Conservation (phyloP, 2,113 vertebrate genomes). For the Cephalophus harveyi region DNA sequence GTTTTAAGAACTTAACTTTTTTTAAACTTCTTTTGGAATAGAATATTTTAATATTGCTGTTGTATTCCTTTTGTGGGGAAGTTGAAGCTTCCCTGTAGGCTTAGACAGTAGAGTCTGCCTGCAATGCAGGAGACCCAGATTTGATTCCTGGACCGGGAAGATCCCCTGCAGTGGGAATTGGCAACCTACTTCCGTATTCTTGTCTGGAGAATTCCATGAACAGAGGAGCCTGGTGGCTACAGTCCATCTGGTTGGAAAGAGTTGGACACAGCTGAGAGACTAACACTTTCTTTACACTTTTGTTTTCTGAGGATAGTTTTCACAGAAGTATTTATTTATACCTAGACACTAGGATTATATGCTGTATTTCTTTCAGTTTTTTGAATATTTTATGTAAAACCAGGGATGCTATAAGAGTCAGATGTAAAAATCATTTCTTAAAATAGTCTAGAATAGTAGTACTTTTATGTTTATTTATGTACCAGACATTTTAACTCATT, state of each 20-base stretch:
- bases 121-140: not conserved
- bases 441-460: not conserved
- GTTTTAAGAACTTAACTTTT: not conserved
- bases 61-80: not conserved
- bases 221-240: not conserved
- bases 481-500: not conserved
- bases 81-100: not conserved
- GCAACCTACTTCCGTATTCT: not conserved
- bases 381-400: slow-evolving; percentile 2
- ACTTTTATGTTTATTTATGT: not conserved
- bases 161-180: not conserved
- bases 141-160: not conserved
- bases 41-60: slow-evolving; percentile 7
- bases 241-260: not conserved
- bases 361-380: not conserved
- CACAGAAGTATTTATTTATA: not conserved
- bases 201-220: not conserved
- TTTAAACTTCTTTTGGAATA: not conserved
- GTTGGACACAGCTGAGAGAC: not conserved
- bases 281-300: not conserved
- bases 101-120: not conserved
- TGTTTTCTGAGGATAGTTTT: not conserved
- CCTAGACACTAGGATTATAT: not conserved
- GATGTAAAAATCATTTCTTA: not conserved
- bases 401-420: not conserved